A percentile compares a stretch with the other conserved stretches of the same genome.
phyloP scores from a whole-genome alignment of 2,888 invertebrate genomes.

The Crematogaster levior region DNA sequence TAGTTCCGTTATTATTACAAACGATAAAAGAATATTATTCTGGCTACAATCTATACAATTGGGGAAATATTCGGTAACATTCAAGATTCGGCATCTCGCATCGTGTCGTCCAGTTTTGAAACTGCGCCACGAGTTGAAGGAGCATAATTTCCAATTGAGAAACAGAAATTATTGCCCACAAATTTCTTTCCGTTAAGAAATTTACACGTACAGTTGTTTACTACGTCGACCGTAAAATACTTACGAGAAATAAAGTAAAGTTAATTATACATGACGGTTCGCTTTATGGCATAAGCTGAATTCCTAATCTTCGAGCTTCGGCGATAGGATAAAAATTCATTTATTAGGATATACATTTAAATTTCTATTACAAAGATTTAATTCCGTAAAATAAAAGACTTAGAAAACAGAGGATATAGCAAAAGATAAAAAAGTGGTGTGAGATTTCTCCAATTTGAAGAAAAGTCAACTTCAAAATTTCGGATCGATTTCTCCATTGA shows the following conservation, averaged over 20 bases:
- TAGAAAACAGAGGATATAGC: not conserved
- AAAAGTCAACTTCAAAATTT: not conserved
- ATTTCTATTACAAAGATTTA: not conserved
- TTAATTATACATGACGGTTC: not conserved
- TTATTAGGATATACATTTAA: not conserved
- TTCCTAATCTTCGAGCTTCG: constrained; percentile 1
- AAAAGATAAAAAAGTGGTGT: not conserved
- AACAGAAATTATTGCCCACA: constrained; percentile 1
- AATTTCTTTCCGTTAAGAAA: not conserved
- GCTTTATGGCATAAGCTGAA: constrained; percentile 3
- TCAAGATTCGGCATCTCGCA: not conserved
- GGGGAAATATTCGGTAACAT: constrained; percentile 15
- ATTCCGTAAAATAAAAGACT: not conserved
- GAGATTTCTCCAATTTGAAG: not conserved
- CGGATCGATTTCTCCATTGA: not conserved
- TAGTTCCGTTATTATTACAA: constrained; percentile 16
- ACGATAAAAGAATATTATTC: constrained; percentile 46
- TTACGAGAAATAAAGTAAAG: constrained; percentile 4
- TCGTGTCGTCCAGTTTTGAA: constrained; percentile 5
- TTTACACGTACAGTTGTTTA: constrained; percentile 12
- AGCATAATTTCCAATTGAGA: not conserved
- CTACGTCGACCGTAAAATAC: not conserved
- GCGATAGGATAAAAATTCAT: not conserved
- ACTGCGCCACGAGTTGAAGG: not conserved
- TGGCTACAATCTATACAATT: constrained; percentile 5